phyloP scores from a whole-genome alignment of 1,140 invertebrate genomes.

The Araneus ventricosus region DNA sequence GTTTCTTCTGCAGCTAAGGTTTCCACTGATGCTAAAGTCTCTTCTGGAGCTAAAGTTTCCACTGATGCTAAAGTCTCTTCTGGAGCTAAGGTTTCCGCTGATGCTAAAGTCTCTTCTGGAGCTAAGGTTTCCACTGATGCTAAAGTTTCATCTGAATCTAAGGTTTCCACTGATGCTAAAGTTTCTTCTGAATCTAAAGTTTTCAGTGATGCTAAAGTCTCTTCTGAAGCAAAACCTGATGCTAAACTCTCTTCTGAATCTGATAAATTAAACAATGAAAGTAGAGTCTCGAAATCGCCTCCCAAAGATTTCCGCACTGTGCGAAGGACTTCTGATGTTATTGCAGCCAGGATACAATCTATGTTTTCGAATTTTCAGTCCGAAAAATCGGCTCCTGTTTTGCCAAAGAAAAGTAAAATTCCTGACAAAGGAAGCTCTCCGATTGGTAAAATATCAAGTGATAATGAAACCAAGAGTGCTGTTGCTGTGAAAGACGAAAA shows the following conservation, averaged over 20 bases:
- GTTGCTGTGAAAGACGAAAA: background rate
- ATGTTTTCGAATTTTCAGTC: constrained; percentile 68
- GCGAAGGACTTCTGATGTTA: constrained; percentile 67
- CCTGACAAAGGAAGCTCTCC: background rate
- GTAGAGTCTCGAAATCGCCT: constrained; percentile 34
- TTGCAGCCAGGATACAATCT: constrained; percentile 70
- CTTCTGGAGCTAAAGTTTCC: background rate
- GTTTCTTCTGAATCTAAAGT: background rate
- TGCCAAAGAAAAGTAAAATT: constrained; percentile 47
- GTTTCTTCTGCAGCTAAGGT: too few relatives aligned
- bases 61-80: background rate
- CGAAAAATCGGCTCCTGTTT: constrained; percentile 12
- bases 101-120: background rate
- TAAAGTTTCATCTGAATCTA: background rate
- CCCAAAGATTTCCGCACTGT: constrained; percentile 68
- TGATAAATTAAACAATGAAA: background rate
- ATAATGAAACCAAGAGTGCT: background rate
- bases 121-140: background rate
- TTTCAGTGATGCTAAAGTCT: background rate
- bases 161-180: background rate
- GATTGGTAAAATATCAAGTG: background rate
- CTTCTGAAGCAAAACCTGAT: background rate
- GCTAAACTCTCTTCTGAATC: background rate
- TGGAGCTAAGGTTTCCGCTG: background rate
- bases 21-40: background rate